Evolutionary conservation across 1,140 invertebrate species (phyloP).

Genomic region (Brachionus koreanus): DNA sequence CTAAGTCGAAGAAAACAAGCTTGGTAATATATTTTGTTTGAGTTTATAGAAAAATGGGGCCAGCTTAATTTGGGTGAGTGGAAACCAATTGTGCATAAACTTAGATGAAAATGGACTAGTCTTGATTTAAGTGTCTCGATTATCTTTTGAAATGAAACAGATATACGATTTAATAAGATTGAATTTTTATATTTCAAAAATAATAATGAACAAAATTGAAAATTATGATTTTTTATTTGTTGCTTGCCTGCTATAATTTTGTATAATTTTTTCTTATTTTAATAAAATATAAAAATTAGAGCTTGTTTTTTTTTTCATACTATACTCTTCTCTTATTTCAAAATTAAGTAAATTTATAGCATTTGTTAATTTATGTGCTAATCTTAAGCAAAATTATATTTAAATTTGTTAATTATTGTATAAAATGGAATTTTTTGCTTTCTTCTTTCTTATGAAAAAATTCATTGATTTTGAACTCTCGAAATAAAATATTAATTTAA

Average conservation of each 20-base stretch:
- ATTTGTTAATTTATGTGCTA: neutral
- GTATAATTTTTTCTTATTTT: neutral
- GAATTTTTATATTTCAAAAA: too few relatives aligned
- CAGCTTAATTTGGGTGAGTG: neutral
- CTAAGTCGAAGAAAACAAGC: neutral
- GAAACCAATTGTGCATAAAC: neutral
- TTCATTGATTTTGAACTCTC: too few relatives aligned
- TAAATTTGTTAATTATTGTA: neutral
- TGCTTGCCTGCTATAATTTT: neutral
- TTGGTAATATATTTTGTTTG: neutral
- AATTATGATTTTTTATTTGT: neutral
- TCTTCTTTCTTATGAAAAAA: neutral
- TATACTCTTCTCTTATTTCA: neutral
- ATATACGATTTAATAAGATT: neutral
- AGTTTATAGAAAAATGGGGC: neutral
- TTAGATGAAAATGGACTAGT: neutral
- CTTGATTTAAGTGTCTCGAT: neutral
- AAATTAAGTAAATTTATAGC: neutral
- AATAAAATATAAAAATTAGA: neutral
- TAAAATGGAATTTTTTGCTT: neutral
- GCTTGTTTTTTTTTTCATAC: neutral
- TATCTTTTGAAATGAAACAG: neutral
- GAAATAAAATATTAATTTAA: too few relatives aligned
- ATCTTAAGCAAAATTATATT: neutral
- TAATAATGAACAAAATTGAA: neutral